Percentiles rank a stretch among this genome's conserved stretches.
phyloP scores from a whole-genome alignment of 2,797 vertebrate genomes.

The Neosilurus mollespiculum region DNA sequence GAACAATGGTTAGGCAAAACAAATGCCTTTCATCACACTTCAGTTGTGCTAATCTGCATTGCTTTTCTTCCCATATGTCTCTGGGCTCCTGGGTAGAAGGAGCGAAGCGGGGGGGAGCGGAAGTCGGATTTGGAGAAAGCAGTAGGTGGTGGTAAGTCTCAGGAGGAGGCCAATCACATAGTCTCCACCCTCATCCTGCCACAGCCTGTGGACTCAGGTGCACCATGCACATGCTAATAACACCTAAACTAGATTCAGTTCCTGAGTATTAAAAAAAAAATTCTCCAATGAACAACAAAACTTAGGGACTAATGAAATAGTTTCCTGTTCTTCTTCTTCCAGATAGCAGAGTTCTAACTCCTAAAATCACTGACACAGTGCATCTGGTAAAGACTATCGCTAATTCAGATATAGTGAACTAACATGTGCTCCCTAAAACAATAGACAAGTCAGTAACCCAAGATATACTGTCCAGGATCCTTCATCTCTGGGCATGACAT shows the following conservation, averaged over 20 bases:
- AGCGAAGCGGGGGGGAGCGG: slow-evolving; percentile 5
- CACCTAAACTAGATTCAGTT: slow-evolving; percentile 61
- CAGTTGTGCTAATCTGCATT: slow-evolving; percentile 74
- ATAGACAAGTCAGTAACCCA: background rate
- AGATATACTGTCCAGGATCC: background rate
- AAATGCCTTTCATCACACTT: slow-evolving; percentile 82
- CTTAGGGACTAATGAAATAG: background rate
- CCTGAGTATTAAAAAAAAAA: slow-evolving; percentile 13
- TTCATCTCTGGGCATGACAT: too few species aligned
- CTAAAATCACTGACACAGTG: background rate
- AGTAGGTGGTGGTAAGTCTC: slow-evolving; percentile 67
- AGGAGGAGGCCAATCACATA: slow-evolving; percentile 75
- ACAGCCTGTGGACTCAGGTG: slow-evolving; percentile 79
- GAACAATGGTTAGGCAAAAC: slow-evolving; percentile 79
- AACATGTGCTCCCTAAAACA: background rate
- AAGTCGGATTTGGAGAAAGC: slow-evolving; percentile 71
- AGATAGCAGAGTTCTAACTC: background rate
- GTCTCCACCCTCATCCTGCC: slow-evolving; percentile 69
- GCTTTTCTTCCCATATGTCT: slow-evolving; percentile 40
- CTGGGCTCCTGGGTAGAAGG: slow-evolving; percentile 33
- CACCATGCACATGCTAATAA: slow-evolving; percentile 71
- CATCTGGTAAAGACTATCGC: background rate
- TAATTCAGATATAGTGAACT: background rate
- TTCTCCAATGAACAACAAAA: slow-evolving; percentile 16
- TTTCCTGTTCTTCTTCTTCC: background rate